Conservation (phyloP, 1,140 invertebrate genomes). For the Drosophila burlai region DNA sequence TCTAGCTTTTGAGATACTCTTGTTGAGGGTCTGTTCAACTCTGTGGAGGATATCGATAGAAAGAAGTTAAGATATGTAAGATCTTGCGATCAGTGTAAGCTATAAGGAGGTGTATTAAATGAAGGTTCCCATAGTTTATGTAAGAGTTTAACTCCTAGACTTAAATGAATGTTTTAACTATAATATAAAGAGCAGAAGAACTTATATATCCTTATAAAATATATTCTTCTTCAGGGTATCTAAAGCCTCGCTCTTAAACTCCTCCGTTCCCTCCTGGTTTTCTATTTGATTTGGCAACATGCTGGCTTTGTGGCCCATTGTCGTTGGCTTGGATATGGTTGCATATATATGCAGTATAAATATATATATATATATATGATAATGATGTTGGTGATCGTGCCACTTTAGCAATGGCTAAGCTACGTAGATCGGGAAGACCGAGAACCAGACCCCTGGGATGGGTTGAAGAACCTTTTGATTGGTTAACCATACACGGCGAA, state of each 20-base stretch:
- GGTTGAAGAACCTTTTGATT: conserved; percentile 83
- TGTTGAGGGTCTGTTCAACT: neutral
- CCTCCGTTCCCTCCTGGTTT: conserved; percentile 55
- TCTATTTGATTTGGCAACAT: conserved; percentile 78
- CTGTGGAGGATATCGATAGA: too few relatives aligned
- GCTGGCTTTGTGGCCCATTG: conserved; percentile 54
- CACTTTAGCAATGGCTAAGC: conserved; percentile 80
- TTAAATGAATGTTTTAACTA: too few relatives aligned
- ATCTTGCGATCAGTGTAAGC: neutral
- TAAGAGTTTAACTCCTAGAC: neutral
- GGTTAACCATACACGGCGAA: conserved; percentile 65
- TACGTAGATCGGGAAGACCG: conserved; percentile 50
- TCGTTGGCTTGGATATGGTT: conserved; percentile 38
- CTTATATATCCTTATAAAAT: neutral
- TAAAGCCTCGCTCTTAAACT: neutral
- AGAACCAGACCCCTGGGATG: conserved; percentile 37
- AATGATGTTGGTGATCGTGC: conserved; percentile 82
- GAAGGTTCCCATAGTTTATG: too few relatives aligned
- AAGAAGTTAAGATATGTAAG: neutral
- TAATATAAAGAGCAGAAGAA: too few relatives aligned
- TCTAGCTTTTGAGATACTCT: conserved; percentile 12
- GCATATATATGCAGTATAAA: conserved; percentile 2
- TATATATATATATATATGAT: conserved; percentile 62
- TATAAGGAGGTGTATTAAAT: too few relatives aligned
- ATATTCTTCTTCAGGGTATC: conserved; percentile 2